phyloP scores from a whole-genome alignment of 2,888 invertebrate genomes.

The Tyria jacobaeae region DNA sequence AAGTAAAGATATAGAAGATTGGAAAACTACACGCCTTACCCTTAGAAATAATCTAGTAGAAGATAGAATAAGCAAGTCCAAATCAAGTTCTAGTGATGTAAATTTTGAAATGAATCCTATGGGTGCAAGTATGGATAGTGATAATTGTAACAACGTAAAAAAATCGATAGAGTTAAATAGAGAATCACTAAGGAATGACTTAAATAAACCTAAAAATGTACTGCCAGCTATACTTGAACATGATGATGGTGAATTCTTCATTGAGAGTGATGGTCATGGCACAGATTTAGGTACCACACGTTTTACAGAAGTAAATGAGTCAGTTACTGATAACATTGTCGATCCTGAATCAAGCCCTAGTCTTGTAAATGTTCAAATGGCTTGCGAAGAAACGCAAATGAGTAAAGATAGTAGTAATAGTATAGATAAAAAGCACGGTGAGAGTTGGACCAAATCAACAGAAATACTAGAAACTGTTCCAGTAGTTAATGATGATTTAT shows the following conservation, averaged over 20 bases:
- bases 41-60: neutral
- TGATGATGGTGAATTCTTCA: neutral
- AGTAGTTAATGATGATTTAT: neutral
- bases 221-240: neutral
- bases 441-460: slow-evolving; percentile 20
- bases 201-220: neutral
- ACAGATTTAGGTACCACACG: neutral
- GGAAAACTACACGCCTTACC: neutral
- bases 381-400: neutral
- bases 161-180: neutral
- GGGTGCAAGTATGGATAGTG: slow-evolving; percentile 3
- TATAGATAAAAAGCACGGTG: neutral
- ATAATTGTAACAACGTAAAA: slow-evolving; percentile 16
- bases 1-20: neutral
- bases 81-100: slow-evolving; percentile 39
- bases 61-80: slow-evolving; percentile 26
- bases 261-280: neutral
- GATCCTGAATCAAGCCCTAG: slow-evolving; percentile 5
- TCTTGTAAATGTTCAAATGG: neutral
- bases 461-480: slow-evolving; percentile 45
- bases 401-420: neutral
- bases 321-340: neutral
- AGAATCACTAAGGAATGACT: neutral
- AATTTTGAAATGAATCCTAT: neutral
- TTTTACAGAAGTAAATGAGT: neutral